Conservation (phyloP, 2,888 invertebrate species). For the Standfussiana lucernea region DNA sequence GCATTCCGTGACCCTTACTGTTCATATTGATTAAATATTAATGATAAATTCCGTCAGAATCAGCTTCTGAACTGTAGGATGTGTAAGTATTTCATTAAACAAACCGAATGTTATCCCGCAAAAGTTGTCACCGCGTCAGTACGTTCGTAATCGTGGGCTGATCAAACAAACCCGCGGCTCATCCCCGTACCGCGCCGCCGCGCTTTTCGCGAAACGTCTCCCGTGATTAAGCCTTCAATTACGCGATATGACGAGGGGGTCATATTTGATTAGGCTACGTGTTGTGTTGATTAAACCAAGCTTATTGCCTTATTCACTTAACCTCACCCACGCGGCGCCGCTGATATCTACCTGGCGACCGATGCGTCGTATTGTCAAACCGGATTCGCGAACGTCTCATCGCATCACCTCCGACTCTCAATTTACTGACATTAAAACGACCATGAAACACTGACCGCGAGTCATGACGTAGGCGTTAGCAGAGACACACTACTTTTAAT, state of each 20-base stretch:
- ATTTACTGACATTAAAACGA: constrained; percentile 81
- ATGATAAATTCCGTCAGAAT: constrained; percentile 8
- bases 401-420: constrained; percentile 70
- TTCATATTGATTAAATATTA: background rate
- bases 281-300: constrained; percentile 90
- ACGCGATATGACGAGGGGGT: constrained; percentile 88
- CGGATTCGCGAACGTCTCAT: constrained; percentile 75
- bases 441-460: constrained; percentile 79
- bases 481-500: constrained; percentile 65
- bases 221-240: constrained; percentile 89
- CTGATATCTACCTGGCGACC: constrained; percentile 75
- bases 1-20: background rate
- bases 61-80: constrained; percentile 13
- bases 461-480: constrained; percentile 58
- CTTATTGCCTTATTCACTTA: constrained; percentile 89
- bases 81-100: constrained; percentile 49
- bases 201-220: constrained; percentile 83
- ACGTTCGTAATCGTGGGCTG: constrained; percentile 81
- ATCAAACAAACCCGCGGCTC: constrained; percentile 83
- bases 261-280: constrained; percentile 90
- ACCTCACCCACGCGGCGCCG: constrained; percentile 78
- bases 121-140: constrained; percentile 75
- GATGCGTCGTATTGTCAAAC: constrained; percentile 73
- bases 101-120: constrained; percentile 65
- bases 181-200: constrained; percentile 70